These are phyloP conservation scores for Heliconius hermathena DNA, from an alignment of 1,140 invertebrate species.

Conservation along the genomic window DNA sequence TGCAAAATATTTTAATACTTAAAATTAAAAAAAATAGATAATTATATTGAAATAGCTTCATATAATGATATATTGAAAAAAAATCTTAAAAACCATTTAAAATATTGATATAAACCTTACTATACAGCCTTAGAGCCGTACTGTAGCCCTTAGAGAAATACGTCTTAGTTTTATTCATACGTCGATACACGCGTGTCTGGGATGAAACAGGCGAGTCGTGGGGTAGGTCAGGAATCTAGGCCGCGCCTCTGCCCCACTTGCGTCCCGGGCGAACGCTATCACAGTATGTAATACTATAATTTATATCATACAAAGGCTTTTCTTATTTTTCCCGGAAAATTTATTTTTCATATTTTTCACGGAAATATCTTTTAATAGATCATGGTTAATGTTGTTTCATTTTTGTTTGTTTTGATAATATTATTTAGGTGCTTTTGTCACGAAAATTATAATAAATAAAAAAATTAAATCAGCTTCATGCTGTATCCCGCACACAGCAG, in stretches of 20 bases:
- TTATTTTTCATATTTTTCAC: neutral
- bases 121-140: neutral
- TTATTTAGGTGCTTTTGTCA: neutral
- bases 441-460: neutral
- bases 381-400: neutral
- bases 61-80: too few relatives aligned
- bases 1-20: too few relatives aligned
- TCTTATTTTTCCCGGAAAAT: neutral
- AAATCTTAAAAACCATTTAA: too few relatives aligned
- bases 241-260: slow-evolving; percentile 30
- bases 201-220: slow-evolving; percentile 56
- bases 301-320: slow-evolving; percentile 10
- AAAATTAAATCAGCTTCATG: too few relatives aligned
- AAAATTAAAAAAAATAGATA: too few relatives aligned
- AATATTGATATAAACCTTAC: neutral
- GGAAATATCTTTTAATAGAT: neutral
- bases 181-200: slow-evolving; percentile 26
- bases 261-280: slow-evolving; percentile 23
- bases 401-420: neutral
- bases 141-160: neutral
- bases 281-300: slow-evolving; percentile 12
- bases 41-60: too few relatives aligned
- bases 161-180: neutral
- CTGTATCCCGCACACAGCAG: too few relatives aligned
- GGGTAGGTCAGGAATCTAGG: slow-evolving; percentile 59